phyloP scores from a whole-genome alignment of 1,140 invertebrate species.

The Procambarus clarkii region DNA sequence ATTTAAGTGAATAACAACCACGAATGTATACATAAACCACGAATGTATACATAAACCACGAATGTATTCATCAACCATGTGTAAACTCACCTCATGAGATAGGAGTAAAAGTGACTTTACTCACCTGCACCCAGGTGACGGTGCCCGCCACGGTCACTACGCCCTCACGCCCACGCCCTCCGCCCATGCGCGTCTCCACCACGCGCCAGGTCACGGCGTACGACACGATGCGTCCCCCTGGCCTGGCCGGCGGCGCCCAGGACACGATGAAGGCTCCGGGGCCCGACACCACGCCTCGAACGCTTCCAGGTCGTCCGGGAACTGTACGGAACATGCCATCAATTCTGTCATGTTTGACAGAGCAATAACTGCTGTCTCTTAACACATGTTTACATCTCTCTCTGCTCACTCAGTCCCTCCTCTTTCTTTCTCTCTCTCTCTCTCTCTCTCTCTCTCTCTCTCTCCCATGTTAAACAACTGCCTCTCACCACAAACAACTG shows the following conservation, averaged over 20 bases:
- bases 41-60: too few species aligned
- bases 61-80: too few species aligned
- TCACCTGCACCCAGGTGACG: constrained; percentile 68
- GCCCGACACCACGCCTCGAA: constrained; percentile 76
- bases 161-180: constrained; percentile 57
- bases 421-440: neutral
- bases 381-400: neutral
- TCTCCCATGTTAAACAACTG: neutral
- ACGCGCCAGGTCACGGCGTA: constrained; percentile 83
- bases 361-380: neutral
- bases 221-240: constrained; percentile 77
- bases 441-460: neutral
- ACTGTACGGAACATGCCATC: constrained; percentile 73
- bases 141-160: constrained; percentile 63
- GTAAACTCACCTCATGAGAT: too few species aligned
- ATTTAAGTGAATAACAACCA: too few species aligned
- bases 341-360: neutral
- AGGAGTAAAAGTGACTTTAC: neutral
- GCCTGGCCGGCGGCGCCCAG: constrained; percentile 77
- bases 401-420: neutral
- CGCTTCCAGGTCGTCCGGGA: constrained; percentile 76
- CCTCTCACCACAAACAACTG: neutral
- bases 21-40: too few species aligned
- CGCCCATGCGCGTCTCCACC: constrained; percentile 76
- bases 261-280: constrained; percentile 76